Conservation (phyloP, 2,888 invertebrate species). For the Protonemura montana region DNA sequence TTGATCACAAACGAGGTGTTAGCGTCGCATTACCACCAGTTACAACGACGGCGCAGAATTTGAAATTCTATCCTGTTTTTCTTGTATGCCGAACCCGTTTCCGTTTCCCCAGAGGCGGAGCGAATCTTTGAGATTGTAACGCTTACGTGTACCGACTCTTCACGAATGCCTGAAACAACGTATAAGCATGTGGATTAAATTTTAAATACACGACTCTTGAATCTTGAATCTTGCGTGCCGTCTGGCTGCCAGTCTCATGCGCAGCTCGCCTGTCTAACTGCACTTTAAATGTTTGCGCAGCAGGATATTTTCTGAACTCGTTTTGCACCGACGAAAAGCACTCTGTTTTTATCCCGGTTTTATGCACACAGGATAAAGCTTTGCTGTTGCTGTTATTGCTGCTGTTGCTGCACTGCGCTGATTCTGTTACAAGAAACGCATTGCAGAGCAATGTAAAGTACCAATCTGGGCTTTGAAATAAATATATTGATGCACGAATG, state of each 20-base stretch:
- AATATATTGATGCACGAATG: too few relatives aligned
- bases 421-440: neutral
- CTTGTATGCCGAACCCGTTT: neutral
- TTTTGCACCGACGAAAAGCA: neutral
- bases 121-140: neutral
- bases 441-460: neutral
- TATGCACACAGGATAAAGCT: neutral
- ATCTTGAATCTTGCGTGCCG: neutral
- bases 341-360: neutral
- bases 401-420: neutral
- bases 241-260: neutral
- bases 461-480: too few relatives aligned
- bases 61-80: too few relatives aligned
- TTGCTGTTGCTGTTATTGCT: neutral
- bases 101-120: neutral
- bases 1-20: neutral
- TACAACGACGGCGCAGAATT: neutral
- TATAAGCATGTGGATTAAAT: neutral
- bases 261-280: neutral
- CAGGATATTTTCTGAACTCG: neutral
- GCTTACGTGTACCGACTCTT: neutral
- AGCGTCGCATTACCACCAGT: neutral
- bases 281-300: neutral
- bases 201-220: neutral
- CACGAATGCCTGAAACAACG: neutral